A percentile compares a stretch with the other conserved stretches of the same genome.
phyloP scores from a whole-genome alignment of 2,113 vertebrate species.

The Pelusios castaneus region DNA sequence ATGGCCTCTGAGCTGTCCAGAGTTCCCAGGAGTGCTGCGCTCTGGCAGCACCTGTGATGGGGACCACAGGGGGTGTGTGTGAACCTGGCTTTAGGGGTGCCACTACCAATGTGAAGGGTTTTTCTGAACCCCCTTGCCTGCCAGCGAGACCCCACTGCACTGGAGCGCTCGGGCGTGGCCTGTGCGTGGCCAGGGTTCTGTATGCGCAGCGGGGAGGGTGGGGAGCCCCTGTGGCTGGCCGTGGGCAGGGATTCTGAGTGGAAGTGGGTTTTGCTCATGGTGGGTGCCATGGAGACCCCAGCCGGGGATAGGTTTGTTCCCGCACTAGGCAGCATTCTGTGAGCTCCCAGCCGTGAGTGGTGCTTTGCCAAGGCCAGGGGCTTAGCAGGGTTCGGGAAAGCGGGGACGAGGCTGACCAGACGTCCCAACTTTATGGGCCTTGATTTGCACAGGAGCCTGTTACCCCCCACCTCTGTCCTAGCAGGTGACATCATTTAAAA shows the following conservation, averaged over 20 bases:
- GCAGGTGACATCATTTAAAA: too few relatives aligned
- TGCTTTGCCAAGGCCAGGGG: too few relatives aligned
- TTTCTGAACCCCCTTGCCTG: too few relatives aligned
- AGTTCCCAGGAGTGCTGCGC: too few relatives aligned
- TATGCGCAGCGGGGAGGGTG: accelerated
- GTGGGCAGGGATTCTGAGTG: accelerated
- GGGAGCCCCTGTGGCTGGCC: too few relatives aligned
- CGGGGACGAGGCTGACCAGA: too few relatives aligned
- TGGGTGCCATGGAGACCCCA: not conserved
- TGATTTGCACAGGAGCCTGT: too few relatives aligned
- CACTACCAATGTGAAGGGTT: accelerated
- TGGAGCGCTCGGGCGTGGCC: accelerated
- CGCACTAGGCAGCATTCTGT: not conserved
- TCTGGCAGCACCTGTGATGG: accelerated
- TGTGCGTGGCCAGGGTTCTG: accelerated
- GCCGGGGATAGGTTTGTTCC: not conserved
- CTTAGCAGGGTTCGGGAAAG: not conserved
- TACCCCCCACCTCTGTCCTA: too few relatives aligned
- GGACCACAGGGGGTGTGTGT: accelerated
- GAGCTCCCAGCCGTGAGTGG: not conserved
- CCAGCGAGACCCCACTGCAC: accelerated
- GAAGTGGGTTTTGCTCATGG: accelerated
- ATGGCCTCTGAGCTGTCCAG: too few relatives aligned
- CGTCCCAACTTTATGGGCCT: too few relatives aligned
- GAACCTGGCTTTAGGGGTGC: not conserved